Conservation (phyloP, 2,888 invertebrate species). For the Crossocerus cetratus region DNA sequence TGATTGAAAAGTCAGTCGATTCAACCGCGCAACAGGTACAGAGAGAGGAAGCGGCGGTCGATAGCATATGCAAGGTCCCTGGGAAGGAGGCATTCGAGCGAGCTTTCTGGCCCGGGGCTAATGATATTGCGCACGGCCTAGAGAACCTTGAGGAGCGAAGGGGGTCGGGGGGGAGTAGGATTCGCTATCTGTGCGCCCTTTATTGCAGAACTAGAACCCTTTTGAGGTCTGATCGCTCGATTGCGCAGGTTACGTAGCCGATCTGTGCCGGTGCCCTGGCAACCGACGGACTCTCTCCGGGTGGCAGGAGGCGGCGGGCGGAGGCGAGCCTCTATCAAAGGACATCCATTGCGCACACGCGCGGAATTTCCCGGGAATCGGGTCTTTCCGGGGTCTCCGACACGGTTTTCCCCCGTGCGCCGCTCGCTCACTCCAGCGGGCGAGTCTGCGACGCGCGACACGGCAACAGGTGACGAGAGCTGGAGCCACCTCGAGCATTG, state of each 20-base stretch:
- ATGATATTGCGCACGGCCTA: no score
- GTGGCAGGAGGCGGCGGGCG: not conserved
- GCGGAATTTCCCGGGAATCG: slow-evolving; percentile 74
- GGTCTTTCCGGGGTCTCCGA: slow-evolving; percentile 72
- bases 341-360: slow-evolving; percentile 68
- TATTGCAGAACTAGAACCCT: not conserved
- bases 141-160: no score
- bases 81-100: no score
- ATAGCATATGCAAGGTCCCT: no score
- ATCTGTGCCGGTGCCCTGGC: not conserved
- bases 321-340: slow-evolving; percentile 47
- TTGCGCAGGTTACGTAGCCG: not conserved
- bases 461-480: slow-evolving; percentile 71
- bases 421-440: slow-evolving; percentile 52
- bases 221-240: not conserved
- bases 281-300: not conserved
- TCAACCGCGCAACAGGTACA: no score
- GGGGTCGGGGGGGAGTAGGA: no score
- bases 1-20: no score
- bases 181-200: not conserved
- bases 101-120: no score
- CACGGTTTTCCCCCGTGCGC: slow-evolving; percentile 68
- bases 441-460: slow-evolving; percentile 55
- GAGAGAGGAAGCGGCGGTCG: no score
- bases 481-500: slow-evolving; percentile 1